Percentiles rank a stretch among this genome's conserved stretches.
Conservation (phyloP, 2,888 invertebrate genomes). For the Idaea biselata region DNA sequence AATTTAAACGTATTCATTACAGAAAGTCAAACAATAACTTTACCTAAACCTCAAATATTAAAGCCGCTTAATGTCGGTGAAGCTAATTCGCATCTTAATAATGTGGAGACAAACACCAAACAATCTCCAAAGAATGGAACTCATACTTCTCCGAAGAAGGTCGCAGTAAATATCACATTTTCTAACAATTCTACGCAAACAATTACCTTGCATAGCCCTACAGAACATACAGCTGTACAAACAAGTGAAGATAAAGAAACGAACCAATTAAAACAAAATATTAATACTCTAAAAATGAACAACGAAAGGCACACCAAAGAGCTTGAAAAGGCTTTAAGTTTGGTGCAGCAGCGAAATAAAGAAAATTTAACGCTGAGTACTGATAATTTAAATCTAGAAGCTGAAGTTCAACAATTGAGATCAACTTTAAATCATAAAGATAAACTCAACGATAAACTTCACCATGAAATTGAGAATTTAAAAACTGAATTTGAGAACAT, state of each 20-base stretch:
- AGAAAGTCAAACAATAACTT: slow-evolving; percentile 61
- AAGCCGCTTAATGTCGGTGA: slow-evolving; percentile 28
- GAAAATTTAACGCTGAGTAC: slow-evolving; percentile 55
- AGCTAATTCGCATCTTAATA: slow-evolving; percentile 16
- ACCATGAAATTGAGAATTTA: slow-evolving; percentile 40
- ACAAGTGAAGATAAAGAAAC: slow-evolving; percentile 45
- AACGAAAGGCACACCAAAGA: slow-evolving; percentile 50
- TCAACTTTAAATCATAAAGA: slow-evolving; percentile 55
- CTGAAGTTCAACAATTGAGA: slow-evolving; percentile 50
- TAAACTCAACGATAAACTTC: slow-evolving; percentile 41
- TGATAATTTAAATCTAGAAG: slow-evolving; percentile 56
- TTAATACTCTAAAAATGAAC: slow-evolving; percentile 39
- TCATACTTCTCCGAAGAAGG: slow-evolving; percentile 4
- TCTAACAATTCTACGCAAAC: neutral
- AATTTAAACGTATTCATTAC: slow-evolving; percentile 15
- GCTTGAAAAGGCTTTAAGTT: slow-evolving; percentile 50
- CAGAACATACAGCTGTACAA: slow-evolving; percentile 44
- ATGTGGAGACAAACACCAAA: slow-evolving; percentile 13
- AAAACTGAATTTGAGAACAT: slow-evolving; percentile 44
- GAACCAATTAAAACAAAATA: slow-evolving; percentile 34
- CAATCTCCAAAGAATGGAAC: slow-evolving; percentile 9
- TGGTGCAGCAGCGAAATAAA: slow-evolving; percentile 57
- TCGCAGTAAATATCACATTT: slow-evolving; percentile 1
- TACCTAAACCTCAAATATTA: slow-evolving; percentile 51
- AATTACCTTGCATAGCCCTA: slow-evolving; percentile 9